Percentiles rank a stretch among this genome's conserved stretches.
phyloP scores from a whole-genome alignment of 2,113 vertebrate species.

The Osmerus eperlanus region DNA sequence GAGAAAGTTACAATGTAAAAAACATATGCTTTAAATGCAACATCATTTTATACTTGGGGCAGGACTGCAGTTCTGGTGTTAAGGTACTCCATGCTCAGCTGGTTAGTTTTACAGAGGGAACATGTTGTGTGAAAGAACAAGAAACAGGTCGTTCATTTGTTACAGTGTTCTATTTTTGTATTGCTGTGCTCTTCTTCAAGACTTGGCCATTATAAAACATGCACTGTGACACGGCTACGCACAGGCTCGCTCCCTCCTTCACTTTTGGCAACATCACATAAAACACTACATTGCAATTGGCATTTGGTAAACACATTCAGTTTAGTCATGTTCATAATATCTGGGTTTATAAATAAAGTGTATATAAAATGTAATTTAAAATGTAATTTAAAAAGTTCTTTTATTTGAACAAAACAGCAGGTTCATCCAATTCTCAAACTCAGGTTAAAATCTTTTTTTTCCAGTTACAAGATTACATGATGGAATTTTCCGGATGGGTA shows the following conservation, averaged over 20 bases:
- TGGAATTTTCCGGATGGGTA: conserved; percentile 39
- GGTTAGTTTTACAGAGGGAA: background rate
- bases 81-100: conserved; percentile 4
- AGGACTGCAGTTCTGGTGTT: conserved; percentile 29
- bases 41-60: conserved; percentile 14
- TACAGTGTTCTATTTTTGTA: too few relatives aligned
- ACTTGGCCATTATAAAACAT: too few relatives aligned
- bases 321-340: background rate
- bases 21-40: background rate
- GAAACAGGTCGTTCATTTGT: background rate
- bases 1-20: conserved; percentile 20
- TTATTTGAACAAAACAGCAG: too few relatives aligned
- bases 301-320: background rate
- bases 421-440: too few relatives aligned
- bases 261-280: background rate
- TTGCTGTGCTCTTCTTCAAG: too few relatives aligned
- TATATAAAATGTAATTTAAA: too few relatives aligned
- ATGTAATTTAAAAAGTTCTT: too few relatives aligned
- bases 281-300: background rate
- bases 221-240: background rate
- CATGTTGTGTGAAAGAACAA: background rate
- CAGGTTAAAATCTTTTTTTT: background rate
- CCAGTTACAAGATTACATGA: conserved; percentile 31
- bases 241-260: background rate
- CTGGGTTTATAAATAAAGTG: background rate